Percentiles rank a stretch among this genome's conserved stretches.
Evolutionary conservation across 1,140 invertebrate genomes (phyloP).

Genomic region (Frieseomelitta varia): DNA sequence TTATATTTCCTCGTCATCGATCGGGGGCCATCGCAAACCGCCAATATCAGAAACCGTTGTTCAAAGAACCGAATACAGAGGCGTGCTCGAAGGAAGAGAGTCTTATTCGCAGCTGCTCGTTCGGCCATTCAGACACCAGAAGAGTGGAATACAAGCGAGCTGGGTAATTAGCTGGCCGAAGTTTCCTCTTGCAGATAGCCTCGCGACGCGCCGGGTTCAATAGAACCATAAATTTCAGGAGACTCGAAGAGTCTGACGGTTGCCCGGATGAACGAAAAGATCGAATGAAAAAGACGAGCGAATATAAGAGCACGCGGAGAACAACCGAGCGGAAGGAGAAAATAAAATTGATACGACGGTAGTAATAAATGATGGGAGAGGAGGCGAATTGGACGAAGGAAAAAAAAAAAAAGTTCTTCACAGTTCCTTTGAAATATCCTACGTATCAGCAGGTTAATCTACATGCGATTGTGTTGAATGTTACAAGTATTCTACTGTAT

Average conservation of each 20-base stretch:
- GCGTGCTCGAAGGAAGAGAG: neutral
- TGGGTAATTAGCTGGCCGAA: slow-evolving; percentile 10
- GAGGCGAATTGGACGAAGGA: neutral
- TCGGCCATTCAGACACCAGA: neutral
- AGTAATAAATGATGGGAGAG: too few species aligned
- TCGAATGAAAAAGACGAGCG: too few species aligned
- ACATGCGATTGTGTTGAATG: too few species aligned
- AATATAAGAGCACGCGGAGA: neutral
- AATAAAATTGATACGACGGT: too few species aligned
- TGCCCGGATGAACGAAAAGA: too few species aligned
- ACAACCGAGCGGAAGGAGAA: too few species aligned
- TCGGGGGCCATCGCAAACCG: neutral
- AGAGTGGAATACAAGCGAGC: neutral
- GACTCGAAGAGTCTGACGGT: slow-evolving; percentile 9
- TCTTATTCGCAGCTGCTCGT: slow-evolving; percentile 8
- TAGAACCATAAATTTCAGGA: slow-evolving; percentile 41
- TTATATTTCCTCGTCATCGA: neutral
- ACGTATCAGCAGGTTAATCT: too few species aligned
- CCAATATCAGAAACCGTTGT: neutral
- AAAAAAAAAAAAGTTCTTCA: neutral
- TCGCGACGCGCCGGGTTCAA: slow-evolving; percentile 19
- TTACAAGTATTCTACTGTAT: too few species aligned
- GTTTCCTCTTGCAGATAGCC: neutral
- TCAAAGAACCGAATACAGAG: neutral
- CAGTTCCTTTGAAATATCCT: neutral